Evolutionary conservation across 2,113 vertebrate genomes (phyloP).

Genomic region (Pseudois nayaur): DNA sequence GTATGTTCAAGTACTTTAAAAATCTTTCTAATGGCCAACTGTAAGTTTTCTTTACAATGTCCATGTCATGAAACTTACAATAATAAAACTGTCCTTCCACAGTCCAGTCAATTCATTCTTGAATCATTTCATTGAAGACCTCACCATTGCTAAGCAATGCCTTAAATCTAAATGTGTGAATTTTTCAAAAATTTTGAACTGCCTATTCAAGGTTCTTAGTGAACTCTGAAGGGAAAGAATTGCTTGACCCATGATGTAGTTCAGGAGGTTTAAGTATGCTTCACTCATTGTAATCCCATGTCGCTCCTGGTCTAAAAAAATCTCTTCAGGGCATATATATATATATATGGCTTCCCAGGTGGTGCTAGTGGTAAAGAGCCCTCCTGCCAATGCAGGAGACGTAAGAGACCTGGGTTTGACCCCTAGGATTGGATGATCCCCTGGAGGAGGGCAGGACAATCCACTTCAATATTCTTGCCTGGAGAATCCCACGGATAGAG

Average conservation of each 20-base stretch:
- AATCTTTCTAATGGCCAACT: not conserved
- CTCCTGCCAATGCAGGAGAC: not conserved
- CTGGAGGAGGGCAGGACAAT: not conserved
- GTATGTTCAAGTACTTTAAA: not conserved
- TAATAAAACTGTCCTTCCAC: not conserved
- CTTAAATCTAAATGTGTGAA: not conserved
- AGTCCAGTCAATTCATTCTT: not conserved
- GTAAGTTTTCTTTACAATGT: not conserved
- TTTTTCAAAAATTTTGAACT: not conserved
- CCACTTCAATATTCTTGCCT: not conserved
- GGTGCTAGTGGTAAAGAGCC: not conserved
- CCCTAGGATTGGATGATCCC: not conserved
- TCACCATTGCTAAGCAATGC: not conserved
- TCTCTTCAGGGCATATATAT: not conserved
- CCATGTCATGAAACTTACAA: not conserved
- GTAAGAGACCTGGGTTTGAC: not conserved
- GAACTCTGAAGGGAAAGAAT: not conserved
- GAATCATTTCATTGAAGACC: not conserved
- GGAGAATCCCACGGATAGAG: not conserved
- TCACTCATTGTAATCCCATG: not conserved
- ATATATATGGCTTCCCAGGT: not conserved
- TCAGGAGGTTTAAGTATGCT: not conserved
- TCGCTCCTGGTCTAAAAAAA: not conserved
- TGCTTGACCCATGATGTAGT: not conserved
- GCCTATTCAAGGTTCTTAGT: not conserved